These are phyloP conservation scores for Arenaria interpres DNA, from an alignment of 2,113 vertebrate species.

Conservation along the genomic window DNA sequence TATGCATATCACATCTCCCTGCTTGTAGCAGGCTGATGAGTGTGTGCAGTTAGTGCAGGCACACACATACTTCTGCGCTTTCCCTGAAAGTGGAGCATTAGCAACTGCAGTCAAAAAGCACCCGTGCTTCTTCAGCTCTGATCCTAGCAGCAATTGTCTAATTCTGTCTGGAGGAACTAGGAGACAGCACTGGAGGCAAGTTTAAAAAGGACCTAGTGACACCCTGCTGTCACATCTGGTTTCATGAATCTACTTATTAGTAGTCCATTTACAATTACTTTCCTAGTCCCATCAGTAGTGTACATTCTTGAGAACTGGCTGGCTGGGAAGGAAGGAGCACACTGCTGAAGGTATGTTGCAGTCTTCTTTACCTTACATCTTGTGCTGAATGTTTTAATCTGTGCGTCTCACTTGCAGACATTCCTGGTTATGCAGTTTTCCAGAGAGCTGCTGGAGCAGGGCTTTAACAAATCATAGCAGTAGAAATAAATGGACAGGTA, in stretches of 20 bases:
- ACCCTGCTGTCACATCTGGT: conserved; percentile 53
- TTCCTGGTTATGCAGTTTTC: conserved; percentile 6
- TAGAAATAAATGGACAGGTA: neutral
- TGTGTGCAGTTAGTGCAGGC: conserved; percentile 66
- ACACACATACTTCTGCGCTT: conserved; percentile 60
- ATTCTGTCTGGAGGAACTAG: conserved; percentile 41
- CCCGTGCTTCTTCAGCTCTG: conserved; percentile 46
- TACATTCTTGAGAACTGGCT: neutral
- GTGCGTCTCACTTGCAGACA: conserved; percentile 30
- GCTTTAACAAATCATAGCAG: conserved; percentile 9
- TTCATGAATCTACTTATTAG: conserved; percentile 26
- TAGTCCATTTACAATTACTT: conserved; percentile 52
- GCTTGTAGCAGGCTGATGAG: conserved; percentile 70
- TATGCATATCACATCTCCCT: conserved; percentile 74
- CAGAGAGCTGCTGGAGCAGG: neutral
- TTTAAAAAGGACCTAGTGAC: conserved; percentile 56
- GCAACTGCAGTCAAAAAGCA: conserved; percentile 67
- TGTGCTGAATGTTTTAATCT: conserved; percentile 3
- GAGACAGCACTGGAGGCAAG: conserved; percentile 51
- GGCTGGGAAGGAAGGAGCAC: conserved; percentile 17
- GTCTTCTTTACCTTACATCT: conserved; percentile 11
- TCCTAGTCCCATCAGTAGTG: conserved; percentile 36
- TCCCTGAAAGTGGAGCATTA: conserved; percentile 67
- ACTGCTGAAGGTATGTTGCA: conserved; percentile 64
- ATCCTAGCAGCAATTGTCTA: conserved; percentile 20